phyloP scores from a whole-genome alignment of 1,140 invertebrate genomes.

The Lepidurus packardi region DNA sequence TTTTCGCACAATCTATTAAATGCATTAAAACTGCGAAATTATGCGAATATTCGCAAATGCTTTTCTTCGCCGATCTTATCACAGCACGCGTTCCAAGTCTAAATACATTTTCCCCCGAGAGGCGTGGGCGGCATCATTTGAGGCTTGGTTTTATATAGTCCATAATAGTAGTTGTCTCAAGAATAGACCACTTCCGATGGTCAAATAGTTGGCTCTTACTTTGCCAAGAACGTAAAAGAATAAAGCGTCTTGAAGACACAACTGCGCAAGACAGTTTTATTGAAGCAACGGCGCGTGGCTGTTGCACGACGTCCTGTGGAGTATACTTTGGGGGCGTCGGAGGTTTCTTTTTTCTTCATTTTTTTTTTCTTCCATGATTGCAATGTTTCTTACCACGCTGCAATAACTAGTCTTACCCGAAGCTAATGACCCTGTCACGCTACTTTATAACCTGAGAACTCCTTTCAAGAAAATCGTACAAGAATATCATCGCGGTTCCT shows the following conservation, averaged over 20 bases:
- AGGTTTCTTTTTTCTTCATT: background rate
- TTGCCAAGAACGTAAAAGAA: background rate
- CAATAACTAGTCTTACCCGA: background rate
- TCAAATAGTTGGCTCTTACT: background rate
- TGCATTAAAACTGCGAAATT: too few species aligned
- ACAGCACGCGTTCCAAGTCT: too few species aligned
- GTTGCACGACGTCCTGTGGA: background rate
- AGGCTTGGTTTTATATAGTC: too few species aligned
- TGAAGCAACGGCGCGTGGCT: conserved; percentile 15
- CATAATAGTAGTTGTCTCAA: too few species aligned
- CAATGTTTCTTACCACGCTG: background rate
- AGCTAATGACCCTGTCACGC: conserved; percentile 5
- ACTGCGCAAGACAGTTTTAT: background rate
- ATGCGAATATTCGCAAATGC: too few species aligned
- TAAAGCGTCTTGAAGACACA: background rate
- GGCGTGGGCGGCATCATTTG: too few species aligned
- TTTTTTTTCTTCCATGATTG: background rate
- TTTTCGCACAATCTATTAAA: too few species aligned
- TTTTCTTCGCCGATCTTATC: too few species aligned
- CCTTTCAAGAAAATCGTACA: background rate
- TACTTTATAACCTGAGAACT: background rate
- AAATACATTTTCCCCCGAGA: too few species aligned
- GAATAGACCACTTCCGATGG: background rate
- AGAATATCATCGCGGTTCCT: background rate
- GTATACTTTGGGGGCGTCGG: background rate